Evolutionary conservation across 2,888 invertebrate genomes (phyloP).

Genomic region (Corbicula japonica): DNA sequence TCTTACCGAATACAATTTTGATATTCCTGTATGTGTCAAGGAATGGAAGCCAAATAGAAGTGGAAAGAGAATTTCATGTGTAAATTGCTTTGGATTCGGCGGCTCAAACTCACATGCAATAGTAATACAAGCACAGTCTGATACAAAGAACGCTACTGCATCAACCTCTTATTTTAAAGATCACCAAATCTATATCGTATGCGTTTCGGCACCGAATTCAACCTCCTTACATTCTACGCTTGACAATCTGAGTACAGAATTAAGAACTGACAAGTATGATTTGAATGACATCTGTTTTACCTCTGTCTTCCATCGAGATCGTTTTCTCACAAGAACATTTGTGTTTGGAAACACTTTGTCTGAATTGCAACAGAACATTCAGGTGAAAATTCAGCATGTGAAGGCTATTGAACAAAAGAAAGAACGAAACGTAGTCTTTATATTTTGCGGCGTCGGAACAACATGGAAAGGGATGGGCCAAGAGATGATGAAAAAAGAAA

Average conservation of each 20-base stretch:
- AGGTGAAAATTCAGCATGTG: background rate
- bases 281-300: slow-evolving; percentile 36
- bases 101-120: slow-evolving; percentile 79
- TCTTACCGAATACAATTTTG: slow-evolving; percentile 64
- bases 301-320: slow-evolving; percentile 35
- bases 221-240: background rate
- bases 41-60: slow-evolving; percentile 51
- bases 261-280: background rate
- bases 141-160: too few species aligned
- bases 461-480: slow-evolving; percentile 77
- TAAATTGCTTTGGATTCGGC: slow-evolving; percentile 80
- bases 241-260: too few species aligned
- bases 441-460: too few species aligned
- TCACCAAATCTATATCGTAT: background rate
- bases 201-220: background rate
- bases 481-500: slow-evolving; percentile 58
- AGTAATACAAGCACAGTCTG: slow-evolving; percentile 61
- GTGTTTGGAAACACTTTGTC: slow-evolving; percentile 3
- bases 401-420: background rate
- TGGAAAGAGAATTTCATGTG: slow-evolving; percentile 64
- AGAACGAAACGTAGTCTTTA: slow-evolving; percentile 64
- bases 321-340: slow-evolving; percentile 36
- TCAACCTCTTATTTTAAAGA: background rate
- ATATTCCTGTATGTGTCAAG: slow-evolving; percentile 55
- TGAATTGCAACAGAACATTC: background rate